Conservation (phyloP, 2,888 invertebrate species). For the Aricia artaxerxes region DNA sequence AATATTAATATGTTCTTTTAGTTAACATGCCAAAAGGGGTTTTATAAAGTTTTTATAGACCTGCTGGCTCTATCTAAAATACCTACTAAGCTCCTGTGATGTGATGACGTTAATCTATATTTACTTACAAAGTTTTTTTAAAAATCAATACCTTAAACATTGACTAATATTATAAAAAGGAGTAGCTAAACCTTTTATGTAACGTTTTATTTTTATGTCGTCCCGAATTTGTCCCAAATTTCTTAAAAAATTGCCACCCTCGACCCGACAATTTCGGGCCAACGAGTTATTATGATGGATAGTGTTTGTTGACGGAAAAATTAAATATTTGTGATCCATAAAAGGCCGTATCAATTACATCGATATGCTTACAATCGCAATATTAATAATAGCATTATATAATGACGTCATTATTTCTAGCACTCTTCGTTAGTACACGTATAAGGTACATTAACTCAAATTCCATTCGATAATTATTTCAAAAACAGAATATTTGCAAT, state of each 20-base stretch:
- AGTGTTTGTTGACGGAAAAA: slow-evolving; percentile 45
- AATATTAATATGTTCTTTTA: too few species aligned
- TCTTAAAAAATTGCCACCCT: neutral
- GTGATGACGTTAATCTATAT: too few species aligned
- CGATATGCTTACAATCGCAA: slow-evolving; percentile 38
- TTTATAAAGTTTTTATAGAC: too few species aligned
- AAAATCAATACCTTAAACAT: too few species aligned
- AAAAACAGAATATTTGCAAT: too few species aligned
- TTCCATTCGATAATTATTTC: too few species aligned
- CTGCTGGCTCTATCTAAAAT: too few species aligned
- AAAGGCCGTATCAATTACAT: slow-evolving; percentile 43
- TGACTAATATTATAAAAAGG: neutral
- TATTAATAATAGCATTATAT: slow-evolving; percentile 27
- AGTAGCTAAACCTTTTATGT: neutral
- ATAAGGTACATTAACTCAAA: too few species aligned
- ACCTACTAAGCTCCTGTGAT: too few species aligned
- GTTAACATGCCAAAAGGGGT: too few species aligned
- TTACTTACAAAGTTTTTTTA: too few species aligned
- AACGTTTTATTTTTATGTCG: neutral
- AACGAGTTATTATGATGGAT: slow-evolving; percentile 44
- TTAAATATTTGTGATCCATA: slow-evolving; percentile 50
- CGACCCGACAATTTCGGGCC: slow-evolving; percentile 38
- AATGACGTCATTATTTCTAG: neutral
- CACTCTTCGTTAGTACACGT: neutral
- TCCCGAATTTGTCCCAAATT: neutral